Conservation (phyloP, 1,140 invertebrate species). For the Heliconius eleuchia region DNA sequence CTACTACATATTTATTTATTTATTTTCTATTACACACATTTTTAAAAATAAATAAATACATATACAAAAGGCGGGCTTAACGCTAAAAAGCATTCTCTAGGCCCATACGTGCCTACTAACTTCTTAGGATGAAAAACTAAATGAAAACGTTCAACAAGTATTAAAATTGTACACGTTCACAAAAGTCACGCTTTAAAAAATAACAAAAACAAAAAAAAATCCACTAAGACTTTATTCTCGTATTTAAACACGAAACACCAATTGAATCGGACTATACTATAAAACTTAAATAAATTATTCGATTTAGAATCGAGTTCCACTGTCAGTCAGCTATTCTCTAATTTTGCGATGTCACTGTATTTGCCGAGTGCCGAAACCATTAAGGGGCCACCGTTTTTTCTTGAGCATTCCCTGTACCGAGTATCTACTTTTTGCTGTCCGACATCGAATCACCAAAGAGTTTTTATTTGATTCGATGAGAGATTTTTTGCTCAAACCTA, state of each 20-base stretch:
- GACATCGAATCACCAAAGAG: conserved; percentile 57
- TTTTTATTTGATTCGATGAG: conserved; percentile 63
- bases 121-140: neutral
- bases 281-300: conserved; percentile 30
- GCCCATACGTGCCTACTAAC: no score
- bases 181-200: neutral
- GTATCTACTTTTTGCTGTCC: conserved; percentile 63
- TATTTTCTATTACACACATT: no score
- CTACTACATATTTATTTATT: no score
- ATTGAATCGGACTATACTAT: neutral
- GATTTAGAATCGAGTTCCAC: conserved; percentile 43
- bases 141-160: neutral
- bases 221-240: neutral
- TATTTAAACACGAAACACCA: neutral
- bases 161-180: neutral
- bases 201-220: neutral
- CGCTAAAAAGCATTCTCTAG: no score
- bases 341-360: conserved; percentile 49
- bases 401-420: conserved; percentile 46
- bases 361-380: conserved; percentile 65
- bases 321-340: conserved; percentile 51
- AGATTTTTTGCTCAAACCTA: conserved; percentile 68
- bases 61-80: no score
- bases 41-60: no score
- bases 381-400: conserved; percentile 59